Evolutionary conservation across 2,888 invertebrate species (phyloP), one percentile per base, ranked within the genome.

Genomic region (Amorpha juglandis): DNA sequence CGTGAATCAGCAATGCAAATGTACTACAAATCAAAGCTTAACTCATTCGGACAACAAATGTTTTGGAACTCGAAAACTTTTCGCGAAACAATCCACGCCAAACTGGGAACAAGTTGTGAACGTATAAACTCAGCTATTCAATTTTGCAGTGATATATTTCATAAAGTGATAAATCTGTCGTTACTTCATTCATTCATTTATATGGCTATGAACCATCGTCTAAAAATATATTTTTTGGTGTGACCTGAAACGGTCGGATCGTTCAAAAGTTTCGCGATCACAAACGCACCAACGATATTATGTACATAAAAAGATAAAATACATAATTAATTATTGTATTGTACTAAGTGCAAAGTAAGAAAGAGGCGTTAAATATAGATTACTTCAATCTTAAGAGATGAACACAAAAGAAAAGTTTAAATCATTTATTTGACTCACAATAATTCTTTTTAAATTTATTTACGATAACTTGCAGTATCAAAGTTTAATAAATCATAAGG

Each of bases 1-100:
- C 68, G 70, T 68, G 71, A 77, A 83, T 84, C 78, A 83, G 78
- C 75, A 77, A 84, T 88, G 81, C 81, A 81, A 88, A 88, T 88
- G 55, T 73, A 73, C 76, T 72, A 66, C 72, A 73, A 77, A 77
- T 76, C 73, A 75, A 74, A 69, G 71, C 65, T 72, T 73, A 75
- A 78, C 70, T 77, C 75, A 77, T 73, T 71, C 64, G 19, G 62
- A 65, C 71, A 69, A 70, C 69, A 63, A 71, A 70, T 68, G 70
- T 71, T 75, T 76, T 67, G 67, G 65, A 69, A 70, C 64, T 63
- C 19, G 48, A 35, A 62, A 70, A 69, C 21, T 67, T 67, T 70
- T 66, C 62, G 47, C 42, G 53, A 69, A 68, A 50, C 62, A 47
- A 63, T 47, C 33, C 27, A 58, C 42, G 12, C 58, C 38, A 21